phyloP scores from a whole-genome alignment of 2,888 invertebrate genomes.

The Stenodera caucasica region DNA sequence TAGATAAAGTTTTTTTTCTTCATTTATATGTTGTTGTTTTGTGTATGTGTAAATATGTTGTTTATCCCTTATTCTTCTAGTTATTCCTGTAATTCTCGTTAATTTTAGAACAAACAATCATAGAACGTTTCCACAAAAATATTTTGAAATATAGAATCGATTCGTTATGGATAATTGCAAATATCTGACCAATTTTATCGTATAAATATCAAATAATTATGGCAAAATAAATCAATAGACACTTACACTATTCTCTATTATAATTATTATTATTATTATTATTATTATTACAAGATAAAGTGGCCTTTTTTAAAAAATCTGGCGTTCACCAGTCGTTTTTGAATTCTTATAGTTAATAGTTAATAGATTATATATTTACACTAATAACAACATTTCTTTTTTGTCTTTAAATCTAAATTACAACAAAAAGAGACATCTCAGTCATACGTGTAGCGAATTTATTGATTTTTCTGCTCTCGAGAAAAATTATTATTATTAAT shows the following conservation, averaged over 20 bases:
- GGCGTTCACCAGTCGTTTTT: constrained; percentile 45
- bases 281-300: constrained; percentile 38
- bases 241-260: constrained; percentile 38
- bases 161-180: constrained; percentile 27
- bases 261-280: constrained; percentile 34
- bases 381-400: constrained; percentile 47
- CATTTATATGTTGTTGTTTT: constrained; percentile 39
- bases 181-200: constrained; percentile 29
- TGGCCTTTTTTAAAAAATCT: constrained; percentile 44
- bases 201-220: constrained; percentile 17
- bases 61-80: constrained; percentile 24
- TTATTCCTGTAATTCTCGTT: constrained; percentile 46
- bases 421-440: background rate
- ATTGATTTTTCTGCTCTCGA: constrained; percentile 22
- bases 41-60: background rate
- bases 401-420: constrained; percentile 10
- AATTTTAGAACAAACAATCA: constrained; percentile 39
- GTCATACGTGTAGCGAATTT: constrained; percentile 1
- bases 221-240: constrained; percentile 26
- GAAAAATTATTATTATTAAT: constrained; percentile 7
- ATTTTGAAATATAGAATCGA: constrained; percentile 23
- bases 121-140: constrained; percentile 53
- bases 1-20: constrained; percentile 46
- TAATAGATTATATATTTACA: constrained; percentile 42
- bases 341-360: constrained; percentile 39